Evolutionary conservation across 2,888 invertebrate species (phyloP).

Genomic region (Baccha elongata): DNA sequence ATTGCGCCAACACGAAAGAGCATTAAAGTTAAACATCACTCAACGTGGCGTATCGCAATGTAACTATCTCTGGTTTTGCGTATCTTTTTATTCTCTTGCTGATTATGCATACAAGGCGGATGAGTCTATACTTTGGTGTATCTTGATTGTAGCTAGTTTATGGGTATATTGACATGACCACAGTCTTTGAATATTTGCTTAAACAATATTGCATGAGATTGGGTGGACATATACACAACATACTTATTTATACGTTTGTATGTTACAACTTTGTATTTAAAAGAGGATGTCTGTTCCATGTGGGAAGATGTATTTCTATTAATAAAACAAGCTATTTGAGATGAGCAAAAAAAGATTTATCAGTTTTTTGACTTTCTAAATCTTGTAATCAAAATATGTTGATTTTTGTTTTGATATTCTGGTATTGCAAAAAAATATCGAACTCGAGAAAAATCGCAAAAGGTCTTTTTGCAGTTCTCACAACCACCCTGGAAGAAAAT

Average conservation of each 20-base stretch:
- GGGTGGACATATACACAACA: neutral
- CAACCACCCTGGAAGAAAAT: no score
- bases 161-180: conserved; percentile 42
- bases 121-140: conserved; percentile 3
- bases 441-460: no score
- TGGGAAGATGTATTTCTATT: neutral
- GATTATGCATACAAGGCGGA: conserved; percentile 33
- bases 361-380: neutral
- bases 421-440: no score
- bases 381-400: no score
- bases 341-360: neutral
- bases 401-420: no score
- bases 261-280: conserved; percentile 2
- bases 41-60: conserved; percentile 6
- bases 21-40: conserved; percentile 26
- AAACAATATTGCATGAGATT: conserved; percentile 29
- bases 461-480: no score
- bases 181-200: conserved; percentile 30
- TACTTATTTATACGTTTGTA: conserved; percentile 15
- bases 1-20: conserved; percentile 55
- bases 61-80: conserved; percentile 10
- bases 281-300: neutral
- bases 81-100: conserved; percentile 19
- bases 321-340: neutral
- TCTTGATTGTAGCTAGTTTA: conserved; percentile 19